A percentile compares a stretch with the other conserved stretches of the same genome.
Evolutionary conservation across 2,888 invertebrate genomes (phyloP).

Genomic region (Eutolmus rufibarbis): DNA sequence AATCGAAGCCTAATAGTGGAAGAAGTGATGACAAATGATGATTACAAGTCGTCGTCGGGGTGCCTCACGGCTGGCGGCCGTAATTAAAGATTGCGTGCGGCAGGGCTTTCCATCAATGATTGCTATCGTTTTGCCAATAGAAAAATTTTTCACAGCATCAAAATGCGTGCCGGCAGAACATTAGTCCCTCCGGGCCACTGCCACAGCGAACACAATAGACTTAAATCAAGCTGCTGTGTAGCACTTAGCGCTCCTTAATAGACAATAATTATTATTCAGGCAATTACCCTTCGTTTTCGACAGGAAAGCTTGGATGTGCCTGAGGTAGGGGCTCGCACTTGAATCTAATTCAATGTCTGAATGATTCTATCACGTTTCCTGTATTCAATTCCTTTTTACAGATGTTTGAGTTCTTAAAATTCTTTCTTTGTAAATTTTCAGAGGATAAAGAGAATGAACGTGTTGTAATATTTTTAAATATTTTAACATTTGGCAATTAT

Average conservation of each 20-base stretch:
- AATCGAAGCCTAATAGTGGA: not conserved
- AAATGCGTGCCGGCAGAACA: constrained; percentile 16
- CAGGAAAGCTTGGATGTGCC: not conserved
- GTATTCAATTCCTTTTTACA: not conserved
- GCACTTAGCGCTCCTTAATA: constrained; percentile 23
- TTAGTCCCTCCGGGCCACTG: not conserved
- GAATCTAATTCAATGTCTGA: not conserved
- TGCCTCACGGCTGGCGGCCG: not conserved
- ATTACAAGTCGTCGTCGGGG: constrained; percentile 16
- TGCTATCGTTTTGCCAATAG: constrained; percentile 22
- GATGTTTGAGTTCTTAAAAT: not conserved
- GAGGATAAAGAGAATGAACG: too few relatives aligned
- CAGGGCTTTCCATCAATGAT: not conserved
- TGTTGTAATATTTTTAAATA: too few relatives aligned
- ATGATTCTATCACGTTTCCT: not conserved
- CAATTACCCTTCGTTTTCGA: constrained; percentile 17
- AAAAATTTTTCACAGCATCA: constrained; percentile 30
- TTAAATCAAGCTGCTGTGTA: constrained; percentile 16
- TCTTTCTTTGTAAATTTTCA: not conserved
- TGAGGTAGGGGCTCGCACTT: not conserved
- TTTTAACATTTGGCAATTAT: too few relatives aligned
- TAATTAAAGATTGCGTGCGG: constrained; percentile 24
- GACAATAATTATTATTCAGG: constrained; percentile 29
- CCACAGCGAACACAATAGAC: not conserved
- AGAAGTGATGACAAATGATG: constrained; percentile 27